Conservation (phyloP, 2,888 invertebrate genomes). For the Lagria hirta region DNA sequence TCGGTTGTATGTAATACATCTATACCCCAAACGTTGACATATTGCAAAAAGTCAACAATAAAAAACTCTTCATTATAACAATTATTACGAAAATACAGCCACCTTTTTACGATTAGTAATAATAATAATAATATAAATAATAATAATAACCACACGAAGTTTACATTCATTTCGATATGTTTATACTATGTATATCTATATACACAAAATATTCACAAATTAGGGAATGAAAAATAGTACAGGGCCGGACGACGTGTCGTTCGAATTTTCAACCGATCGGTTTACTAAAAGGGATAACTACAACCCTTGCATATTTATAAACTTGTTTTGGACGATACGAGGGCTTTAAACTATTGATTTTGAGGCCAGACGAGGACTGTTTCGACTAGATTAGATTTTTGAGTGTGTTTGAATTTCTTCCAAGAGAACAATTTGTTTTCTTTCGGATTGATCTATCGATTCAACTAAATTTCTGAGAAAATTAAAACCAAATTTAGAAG, state of each 20-base stretch:
- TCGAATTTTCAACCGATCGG: slow-evolving; percentile 19
- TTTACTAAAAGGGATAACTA: slow-evolving; percentile 18
- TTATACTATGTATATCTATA: slow-evolving; percentile 40
- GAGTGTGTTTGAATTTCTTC: too few species aligned
- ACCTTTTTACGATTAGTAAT: slow-evolving; percentile 42
- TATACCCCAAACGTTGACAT: slow-evolving; percentile 8
- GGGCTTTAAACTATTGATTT: slow-evolving; percentile 12
- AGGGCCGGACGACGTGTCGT: slow-evolving; percentile 14
- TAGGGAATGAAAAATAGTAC: slow-evolving; percentile 15
- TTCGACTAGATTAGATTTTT: slow-evolving; percentile 25
- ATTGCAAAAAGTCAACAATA: slow-evolving; percentile 39
- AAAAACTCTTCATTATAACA: slow-evolving; percentile 40
- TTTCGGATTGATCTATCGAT: too few species aligned
- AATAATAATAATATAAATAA: slow-evolving; percentile 36
- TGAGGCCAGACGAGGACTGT: slow-evolving; percentile 10
- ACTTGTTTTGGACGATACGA: slow-evolving; percentile 21
- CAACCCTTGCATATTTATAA: slow-evolving; percentile 24
- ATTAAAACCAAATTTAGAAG: too few species aligned
- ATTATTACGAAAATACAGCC: slow-evolving; percentile 48
- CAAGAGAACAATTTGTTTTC: too few species aligned
- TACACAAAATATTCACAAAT: slow-evolving; percentile 30
- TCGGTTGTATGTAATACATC: slow-evolving; percentile 33
- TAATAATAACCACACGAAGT: slow-evolving; percentile 44
- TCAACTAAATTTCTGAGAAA: too few species aligned
- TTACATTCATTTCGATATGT: slow-evolving; percentile 40